These are phyloP conservation scores for Hypanus sabinus DNA, from an alignment of 2,113 vertebrate species.

Conservation along the genomic window DNA sequence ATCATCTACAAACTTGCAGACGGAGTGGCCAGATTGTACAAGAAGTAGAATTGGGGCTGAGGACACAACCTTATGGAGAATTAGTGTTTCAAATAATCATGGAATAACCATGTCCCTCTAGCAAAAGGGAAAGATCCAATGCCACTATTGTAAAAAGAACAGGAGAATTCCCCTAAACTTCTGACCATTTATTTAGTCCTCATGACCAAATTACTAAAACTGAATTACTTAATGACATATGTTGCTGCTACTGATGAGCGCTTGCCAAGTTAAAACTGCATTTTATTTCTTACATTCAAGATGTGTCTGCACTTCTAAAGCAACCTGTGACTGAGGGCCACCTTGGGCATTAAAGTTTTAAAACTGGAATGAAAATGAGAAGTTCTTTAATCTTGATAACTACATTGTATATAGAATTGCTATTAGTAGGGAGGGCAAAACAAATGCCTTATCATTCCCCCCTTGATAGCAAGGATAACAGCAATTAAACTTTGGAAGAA, in stretches of 20 bases:
- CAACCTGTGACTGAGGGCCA: background rate
- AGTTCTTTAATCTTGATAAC: background rate
- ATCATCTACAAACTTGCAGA: too few relatives aligned
- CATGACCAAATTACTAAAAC: background rate
- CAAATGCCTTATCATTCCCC: too few relatives aligned
- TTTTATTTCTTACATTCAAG: background rate
- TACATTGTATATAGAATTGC: too few relatives aligned
- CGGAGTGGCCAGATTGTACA: too few relatives aligned
- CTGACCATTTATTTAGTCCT: background rate
- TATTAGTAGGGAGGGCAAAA: background rate
- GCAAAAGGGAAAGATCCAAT: background rate
- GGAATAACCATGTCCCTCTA: background rate
- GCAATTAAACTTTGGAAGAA: background rate
- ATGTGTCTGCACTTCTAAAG: background rate
- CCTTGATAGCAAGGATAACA: background rate
- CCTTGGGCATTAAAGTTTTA: background rate
- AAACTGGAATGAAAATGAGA: background rate
- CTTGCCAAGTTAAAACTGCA: background rate
- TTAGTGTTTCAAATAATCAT: too few relatives aligned
- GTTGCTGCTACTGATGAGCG: background rate
- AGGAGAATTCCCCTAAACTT: background rate
- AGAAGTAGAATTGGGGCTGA: too few relatives aligned
- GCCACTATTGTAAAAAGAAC: background rate
- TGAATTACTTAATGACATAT: background rate
- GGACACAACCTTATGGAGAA: too few relatives aligned